Evolutionary conservation across 2,888 invertebrate species (phyloP), one percentile per base, ranked within the genome.

Genomic region (Matsumyia berberina): DNA sequence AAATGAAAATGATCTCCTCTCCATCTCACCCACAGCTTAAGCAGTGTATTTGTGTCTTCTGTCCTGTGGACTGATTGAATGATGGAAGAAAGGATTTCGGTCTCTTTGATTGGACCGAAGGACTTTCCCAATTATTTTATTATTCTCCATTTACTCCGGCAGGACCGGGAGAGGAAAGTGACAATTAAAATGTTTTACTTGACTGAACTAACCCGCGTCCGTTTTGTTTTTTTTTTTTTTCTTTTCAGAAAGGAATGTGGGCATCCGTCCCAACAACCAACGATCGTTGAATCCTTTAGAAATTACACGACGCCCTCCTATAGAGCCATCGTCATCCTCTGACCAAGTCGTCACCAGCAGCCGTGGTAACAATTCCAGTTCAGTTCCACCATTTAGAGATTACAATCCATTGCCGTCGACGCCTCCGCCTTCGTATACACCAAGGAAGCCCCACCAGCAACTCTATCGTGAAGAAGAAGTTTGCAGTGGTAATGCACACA

Each of bases 401-500:
- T 83, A 88, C 31, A 86, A 79, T 17, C 88, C 88, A 1, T 72
- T 89, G 86, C 89, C 91, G 7, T 78, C 89, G 31, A 90, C 91
- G 29, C 92, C 91, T 35, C 91, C 91, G 15, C 91, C 91, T 49
- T 87, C 90, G 33, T 91, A 91, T 70, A 88, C 91, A 8, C 88
- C 88, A 60, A 74, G 88, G 31, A 78, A 69, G 17, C 55, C 69
- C 9, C 49, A 66, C 9, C 49, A 66, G 19, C 66, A 70, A 53
- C 58, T 55, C 12, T 24, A 46, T 67, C 83, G 31, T n/a, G 17
- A 37, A 24, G 53, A 42, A 66, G 67, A 42, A 66, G 66, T 70
- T 64, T 15, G 24, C 24, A 24, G 24, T n/a, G 57, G 49, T 73
- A 57, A 67, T 58, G 73, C 33, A 46, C 62, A 57, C 46, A 72